phyloP scores from a whole-genome alignment of 1,140 invertebrate genomes.

The Ectropis grisescens region DNA sequence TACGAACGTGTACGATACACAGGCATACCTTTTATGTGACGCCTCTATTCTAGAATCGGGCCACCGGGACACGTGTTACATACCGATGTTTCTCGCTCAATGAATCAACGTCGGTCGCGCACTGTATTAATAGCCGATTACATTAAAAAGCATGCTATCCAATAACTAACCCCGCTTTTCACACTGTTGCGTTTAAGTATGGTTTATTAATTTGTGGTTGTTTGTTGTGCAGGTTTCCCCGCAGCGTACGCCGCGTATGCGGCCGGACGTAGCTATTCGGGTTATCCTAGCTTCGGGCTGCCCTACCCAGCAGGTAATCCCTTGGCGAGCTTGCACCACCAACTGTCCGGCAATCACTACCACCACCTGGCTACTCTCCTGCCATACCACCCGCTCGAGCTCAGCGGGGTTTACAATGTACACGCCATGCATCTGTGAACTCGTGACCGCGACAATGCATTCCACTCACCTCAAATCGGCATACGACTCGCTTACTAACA shows the following conservation, averaged over 20 bases:
- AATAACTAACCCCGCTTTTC: constrained; percentile 22
- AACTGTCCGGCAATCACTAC: constrained; percentile 76
- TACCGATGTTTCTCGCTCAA: constrained; percentile 27
- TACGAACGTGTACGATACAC: constrained; percentile 30
- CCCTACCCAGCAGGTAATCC: constrained; percentile 96
- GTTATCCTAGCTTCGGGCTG: constrained; percentile 96
- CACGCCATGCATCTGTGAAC: constrained; percentile 89
- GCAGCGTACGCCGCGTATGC: constrained; percentile 94
- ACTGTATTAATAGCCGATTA: constrained; percentile 13
- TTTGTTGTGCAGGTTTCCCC: constrained; percentile 86
- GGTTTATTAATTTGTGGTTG: constrained; percentile 35
- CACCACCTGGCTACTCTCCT: constrained; percentile 74
- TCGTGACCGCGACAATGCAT: constrained; percentile 62
- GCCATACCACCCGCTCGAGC: constrained; percentile 76
- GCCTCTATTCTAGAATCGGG: constrained; percentile 50
- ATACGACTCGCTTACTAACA: constrained; percentile 41
- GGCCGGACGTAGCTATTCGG: constrained; percentile 93
- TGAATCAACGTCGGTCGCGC: constrained; percentile 19
- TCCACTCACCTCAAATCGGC: constrained; percentile 57
- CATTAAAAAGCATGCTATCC: constrained; percentile 25
- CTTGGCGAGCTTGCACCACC: constrained; percentile 77
- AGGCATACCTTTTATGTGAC: constrained; percentile 44
- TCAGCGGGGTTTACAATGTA: constrained; percentile 75
- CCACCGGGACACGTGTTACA: constrained; percentile 35
- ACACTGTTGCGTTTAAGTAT: constrained; percentile 7